A percentile compares a stretch with the other conserved stretches of the same genome.
These are phyloP conservation scores for Willowsia nigromaculata DNA, from an alignment of 2,888 invertebrate species.

Conservation along the genomic window DNA sequence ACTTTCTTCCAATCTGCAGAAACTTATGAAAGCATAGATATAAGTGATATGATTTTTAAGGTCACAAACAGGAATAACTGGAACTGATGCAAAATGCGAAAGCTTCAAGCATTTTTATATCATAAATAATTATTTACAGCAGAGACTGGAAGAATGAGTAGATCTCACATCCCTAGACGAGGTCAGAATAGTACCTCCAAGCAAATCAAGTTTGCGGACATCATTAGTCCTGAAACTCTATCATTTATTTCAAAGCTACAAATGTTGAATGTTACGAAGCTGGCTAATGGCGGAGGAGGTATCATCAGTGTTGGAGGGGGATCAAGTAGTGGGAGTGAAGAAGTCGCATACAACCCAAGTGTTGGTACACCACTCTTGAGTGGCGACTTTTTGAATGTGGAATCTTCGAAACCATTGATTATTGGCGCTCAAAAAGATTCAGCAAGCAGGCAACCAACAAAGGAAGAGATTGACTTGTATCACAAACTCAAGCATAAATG, in stretches of 20 bases:
- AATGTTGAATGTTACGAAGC: slow-evolving; percentile 38
- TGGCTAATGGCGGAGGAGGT: slow-evolving; percentile 21
- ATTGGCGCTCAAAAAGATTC: too few relatives aligned
- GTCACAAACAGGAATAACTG: too few relatives aligned
- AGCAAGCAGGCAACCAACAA: slow-evolving; percentile 22
- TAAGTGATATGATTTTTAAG: background rate
- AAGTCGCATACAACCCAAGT: slow-evolving; percentile 38
- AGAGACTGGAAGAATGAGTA: slow-evolving; percentile 59
- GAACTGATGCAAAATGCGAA: too few relatives aligned
- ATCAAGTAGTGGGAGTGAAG: slow-evolving; percentile 44
- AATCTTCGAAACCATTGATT: slow-evolving; percentile 46
- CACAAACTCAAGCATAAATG: slow-evolving; percentile 65
- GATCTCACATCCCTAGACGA: slow-evolving; percentile 63
- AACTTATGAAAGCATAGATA: too few relatives aligned
- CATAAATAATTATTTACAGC: background rate
- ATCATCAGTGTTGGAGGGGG: slow-evolving; percentile 38
- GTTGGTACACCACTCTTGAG: slow-evolving; percentile 54
- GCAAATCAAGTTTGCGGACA: slow-evolving; percentile 57
- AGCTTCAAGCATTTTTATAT: too few relatives aligned
- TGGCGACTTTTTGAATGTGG: slow-evolving; percentile 57
- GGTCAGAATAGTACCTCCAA: slow-evolving; percentile 40
- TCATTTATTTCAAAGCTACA: slow-evolving; percentile 62
- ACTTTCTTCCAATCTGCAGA: too few relatives aligned
- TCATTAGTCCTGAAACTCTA: slow-evolving; percentile 55
- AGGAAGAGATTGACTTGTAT: slow-evolving; percentile 51